Evolutionary conservation across 2,113 vertebrate species (phyloP).

Genomic region (Nettapus auritus): DNA sequence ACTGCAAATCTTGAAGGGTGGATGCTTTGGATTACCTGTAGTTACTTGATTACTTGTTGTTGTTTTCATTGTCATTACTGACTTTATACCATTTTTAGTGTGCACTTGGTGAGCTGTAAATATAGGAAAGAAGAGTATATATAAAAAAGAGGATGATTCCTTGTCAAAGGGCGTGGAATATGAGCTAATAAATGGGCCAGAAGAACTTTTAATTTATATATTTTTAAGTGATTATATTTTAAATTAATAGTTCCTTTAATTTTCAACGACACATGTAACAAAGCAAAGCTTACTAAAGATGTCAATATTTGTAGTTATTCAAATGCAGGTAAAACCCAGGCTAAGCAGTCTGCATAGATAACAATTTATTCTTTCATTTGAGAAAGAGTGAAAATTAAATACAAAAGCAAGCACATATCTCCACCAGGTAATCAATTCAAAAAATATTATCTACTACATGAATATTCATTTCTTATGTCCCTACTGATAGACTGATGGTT

Average conservation of each 20-base stretch:
- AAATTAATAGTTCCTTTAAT: background rate
- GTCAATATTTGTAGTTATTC: background rate
- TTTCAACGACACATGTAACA: background rate
- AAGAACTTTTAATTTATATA: background rate
- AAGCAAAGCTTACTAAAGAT: background rate
- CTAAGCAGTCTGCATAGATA: background rate
- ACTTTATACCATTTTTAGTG: background rate
- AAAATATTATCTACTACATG: background rate
- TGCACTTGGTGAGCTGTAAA: background rate
- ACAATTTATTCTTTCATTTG: conserved; percentile 2
- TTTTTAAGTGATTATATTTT: background rate
- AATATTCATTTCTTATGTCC: conserved; percentile 13
- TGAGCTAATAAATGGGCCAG: background rate
- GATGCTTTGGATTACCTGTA: background rate
- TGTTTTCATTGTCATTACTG: background rate
- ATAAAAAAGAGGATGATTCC: background rate
- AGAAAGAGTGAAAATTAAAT: conserved; percentile 9
- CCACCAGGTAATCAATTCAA: background rate
- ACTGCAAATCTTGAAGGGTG: background rate
- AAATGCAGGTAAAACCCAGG: background rate
- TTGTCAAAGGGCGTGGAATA: background rate
- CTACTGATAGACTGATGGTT: background rate
- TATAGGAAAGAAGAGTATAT: background rate
- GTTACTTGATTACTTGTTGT: background rate
- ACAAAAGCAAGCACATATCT: background rate